Conservation (phyloP, 1,140 invertebrate species). For the Hycleus cichorii region DNA sequence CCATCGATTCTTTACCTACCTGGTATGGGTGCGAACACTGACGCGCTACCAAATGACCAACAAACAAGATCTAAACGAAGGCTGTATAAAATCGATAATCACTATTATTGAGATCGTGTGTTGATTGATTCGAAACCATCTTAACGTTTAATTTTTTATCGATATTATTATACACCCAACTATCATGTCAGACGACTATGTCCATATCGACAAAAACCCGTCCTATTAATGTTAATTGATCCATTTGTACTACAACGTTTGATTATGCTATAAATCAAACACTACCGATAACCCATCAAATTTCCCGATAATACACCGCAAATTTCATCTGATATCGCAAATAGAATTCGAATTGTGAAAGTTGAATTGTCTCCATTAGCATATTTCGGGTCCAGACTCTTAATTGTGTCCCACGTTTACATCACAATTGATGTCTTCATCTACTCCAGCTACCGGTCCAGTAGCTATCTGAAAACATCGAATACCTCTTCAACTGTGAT, state of each 20-base stretch:
- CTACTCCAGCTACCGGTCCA: neutral
- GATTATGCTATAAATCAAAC: slow-evolving; percentile 20
- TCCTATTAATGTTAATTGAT: slow-evolving; percentile 20
- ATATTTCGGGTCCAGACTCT: neutral
- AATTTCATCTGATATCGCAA: no score
- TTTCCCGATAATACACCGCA: no score
- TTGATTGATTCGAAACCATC: slow-evolving; percentile 10
- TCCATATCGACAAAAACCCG: slow-evolving; percentile 12
- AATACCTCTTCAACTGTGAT: neutral
- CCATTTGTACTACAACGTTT: slow-evolving; percentile 17
- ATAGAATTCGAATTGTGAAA: no score
- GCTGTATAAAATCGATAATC: slow-evolving; percentile 12
- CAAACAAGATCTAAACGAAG: no score
- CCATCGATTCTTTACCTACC: neutral
- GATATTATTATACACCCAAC: neutral
- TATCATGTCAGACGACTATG: neutral
- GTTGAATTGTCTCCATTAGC: neutral
- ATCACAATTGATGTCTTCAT: neutral
- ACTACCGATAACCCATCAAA: neutral
- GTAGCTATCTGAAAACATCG: neutral
- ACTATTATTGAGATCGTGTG: slow-evolving; percentile 13
- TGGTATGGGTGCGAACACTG: slow-evolving; percentile 15
- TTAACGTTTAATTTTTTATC: neutral
- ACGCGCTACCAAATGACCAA: slow-evolving; percentile 12
- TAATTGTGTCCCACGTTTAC: neutral